Conservation (phyloP, 2,888 invertebrate genomes). For the Seira musarum region DNA sequence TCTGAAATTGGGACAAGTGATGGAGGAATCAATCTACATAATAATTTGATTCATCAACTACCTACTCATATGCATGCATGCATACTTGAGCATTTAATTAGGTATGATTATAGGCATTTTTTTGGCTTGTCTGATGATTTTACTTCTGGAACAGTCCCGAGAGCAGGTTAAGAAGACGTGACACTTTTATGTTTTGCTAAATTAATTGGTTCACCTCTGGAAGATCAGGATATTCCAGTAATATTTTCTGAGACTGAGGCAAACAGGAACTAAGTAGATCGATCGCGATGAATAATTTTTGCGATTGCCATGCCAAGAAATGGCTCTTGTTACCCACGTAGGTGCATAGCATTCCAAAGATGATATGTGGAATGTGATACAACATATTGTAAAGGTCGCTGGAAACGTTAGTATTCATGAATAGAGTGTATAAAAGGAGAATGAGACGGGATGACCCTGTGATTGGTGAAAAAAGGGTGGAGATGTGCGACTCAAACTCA, state of each 20-base stretch:
- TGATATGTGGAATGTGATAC: not conserved
- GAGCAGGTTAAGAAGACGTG: not conserved
- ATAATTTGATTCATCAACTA: too few relatives aligned
- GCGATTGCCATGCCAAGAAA: slow-evolving; percentile 10
- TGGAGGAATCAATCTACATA: too few relatives aligned
- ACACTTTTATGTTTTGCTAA: not conserved
- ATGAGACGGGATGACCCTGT: slow-evolving; percentile 49
- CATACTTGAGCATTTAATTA: slow-evolving; percentile 11
- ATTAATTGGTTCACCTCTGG: slow-evolving; percentile 18
- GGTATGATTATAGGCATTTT: not conserved
- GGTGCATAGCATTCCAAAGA: slow-evolving; percentile 12
- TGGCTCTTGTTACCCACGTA: slow-evolving; percentile 37
- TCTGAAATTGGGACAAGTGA: too few relatives aligned
- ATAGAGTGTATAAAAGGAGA: not conserved
- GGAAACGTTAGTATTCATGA: not conserved
- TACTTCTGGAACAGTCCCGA: not conserved
- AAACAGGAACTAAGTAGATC: slow-evolving; percentile 54
- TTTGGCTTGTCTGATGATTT: not conserved
- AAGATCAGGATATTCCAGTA: slow-evolving; percentile 11
- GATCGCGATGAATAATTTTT: slow-evolving; percentile 19
- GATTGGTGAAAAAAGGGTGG: slow-evolving; percentile 52
- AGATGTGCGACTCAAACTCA: slow-evolving; percentile 43
- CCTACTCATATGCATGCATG: too few relatives aligned
- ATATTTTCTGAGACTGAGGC: slow-evolving; percentile 7
- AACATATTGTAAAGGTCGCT: not conserved